Base-by-base conservation (phyloP, 2,797 vertebrate species). In the Erethizon dorsatum region DNA sequence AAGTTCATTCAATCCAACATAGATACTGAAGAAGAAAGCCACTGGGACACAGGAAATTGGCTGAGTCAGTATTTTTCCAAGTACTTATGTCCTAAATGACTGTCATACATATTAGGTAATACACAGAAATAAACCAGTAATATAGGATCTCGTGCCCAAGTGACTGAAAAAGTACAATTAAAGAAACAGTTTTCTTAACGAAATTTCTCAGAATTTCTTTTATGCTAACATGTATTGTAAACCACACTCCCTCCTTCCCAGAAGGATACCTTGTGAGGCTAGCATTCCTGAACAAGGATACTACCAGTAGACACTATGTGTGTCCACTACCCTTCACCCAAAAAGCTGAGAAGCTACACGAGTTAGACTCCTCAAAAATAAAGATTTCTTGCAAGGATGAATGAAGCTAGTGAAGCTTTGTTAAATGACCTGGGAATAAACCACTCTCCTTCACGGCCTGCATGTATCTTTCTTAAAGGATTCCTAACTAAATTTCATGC, bases 321-420 rank as follows among this genome's bases (percentile, higher is more conserved):
- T 91, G 12, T 61, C 33, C 61, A 33, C 6, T 50, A 69, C 26
- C 5, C 50, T 85, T 61, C 61, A 67, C 67, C 22, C 59, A 5
- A 24, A 73, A 82, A 8, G 75, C 15, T 63, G 3, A 73, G 24
- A 90, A 82, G 5, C 5, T 56, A 13, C 18, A 50, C 2, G 45
- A 85, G 13, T 65, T 31, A 83, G 47, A 24, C 13, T 67, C 8
- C 33, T 67, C 85, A 85, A 82, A 88, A n/a, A 82, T 26, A 83
- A 91, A 22, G 33, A 79, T 90, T 65, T 79, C 18, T 67, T 79
- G 3, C 33, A 90, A 57, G 33, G 5, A 47, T 65, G 41, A 67
- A 20, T 87, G 17, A 91, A 89, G 89, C 41, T 41, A 28, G 13
- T 33, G 88, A 54, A 33, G 1, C 33, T 92, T 71, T 97, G 65